Conservation (phyloP, 2,113 vertebrate species). For the Podarcis muralis region DNA sequence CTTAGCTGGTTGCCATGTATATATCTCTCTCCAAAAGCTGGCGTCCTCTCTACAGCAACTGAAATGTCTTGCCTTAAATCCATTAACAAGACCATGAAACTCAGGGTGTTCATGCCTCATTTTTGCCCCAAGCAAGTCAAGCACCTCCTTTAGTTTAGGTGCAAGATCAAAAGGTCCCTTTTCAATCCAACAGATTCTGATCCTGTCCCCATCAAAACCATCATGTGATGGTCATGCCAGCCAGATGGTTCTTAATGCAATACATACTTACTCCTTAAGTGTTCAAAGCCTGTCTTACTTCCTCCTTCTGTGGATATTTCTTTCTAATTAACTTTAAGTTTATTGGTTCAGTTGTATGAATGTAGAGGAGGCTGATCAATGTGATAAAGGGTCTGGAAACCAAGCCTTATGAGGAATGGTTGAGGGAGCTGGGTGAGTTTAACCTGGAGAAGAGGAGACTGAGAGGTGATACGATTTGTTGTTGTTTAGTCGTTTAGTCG, state of each 20-base stretch:
- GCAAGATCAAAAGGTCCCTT: background rate
- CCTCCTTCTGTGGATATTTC: constrained; percentile 38
- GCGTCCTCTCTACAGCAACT: background rate
- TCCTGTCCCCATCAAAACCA: background rate
- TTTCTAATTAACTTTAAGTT: background rate
- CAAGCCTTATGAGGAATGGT: too few relatives aligned
- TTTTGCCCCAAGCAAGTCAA: background rate
- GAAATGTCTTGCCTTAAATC: background rate
- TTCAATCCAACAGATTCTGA: background rate
- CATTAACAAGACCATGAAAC: background rate
- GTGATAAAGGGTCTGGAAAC: too few relatives aligned
- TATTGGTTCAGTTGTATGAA: background rate
- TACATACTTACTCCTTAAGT: constrained; percentile 30
- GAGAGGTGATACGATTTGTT: too few relatives aligned
- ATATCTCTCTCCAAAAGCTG: background rate
- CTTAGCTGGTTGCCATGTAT: background rate
- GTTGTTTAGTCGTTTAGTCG: too few relatives aligned
- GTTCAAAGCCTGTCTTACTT: constrained; percentile 9
- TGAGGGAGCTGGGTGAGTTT: too few relatives aligned
- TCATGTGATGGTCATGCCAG: background rate
- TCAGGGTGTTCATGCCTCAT: background rate
- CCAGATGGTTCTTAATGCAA: constrained; percentile 6
- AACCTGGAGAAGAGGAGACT: too few relatives aligned
- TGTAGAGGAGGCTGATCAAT: background rate
- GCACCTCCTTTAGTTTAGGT: background rate